These are phyloP conservation scores for Arvicola amphibius DNA, from an alignment of 2,797 vertebrate genomes.

Conservation along the genomic window DNA sequence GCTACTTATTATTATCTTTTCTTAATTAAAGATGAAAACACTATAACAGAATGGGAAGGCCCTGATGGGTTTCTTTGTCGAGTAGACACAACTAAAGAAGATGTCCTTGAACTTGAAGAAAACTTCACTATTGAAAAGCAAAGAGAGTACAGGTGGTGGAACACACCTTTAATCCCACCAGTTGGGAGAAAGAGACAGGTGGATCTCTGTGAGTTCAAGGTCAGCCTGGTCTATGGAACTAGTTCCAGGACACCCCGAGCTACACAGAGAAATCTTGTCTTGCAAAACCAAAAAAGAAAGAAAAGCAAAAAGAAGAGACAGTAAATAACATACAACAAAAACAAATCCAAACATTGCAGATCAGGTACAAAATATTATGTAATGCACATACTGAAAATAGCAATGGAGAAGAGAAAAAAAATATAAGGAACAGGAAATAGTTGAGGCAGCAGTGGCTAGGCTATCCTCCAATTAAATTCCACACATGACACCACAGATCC, in stretches of 20 bases:
- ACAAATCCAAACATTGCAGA: not conserved
- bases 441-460: not conserved
- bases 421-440: not conserved
- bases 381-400: not conserved
- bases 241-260: not conserved
- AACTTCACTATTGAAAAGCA: not conserved
- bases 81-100: not conserved
- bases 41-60: not conserved
- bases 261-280: not conserved
- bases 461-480: not conserved
- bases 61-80: not conserved
- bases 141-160: not conserved
- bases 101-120: not conserved
- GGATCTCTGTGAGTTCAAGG: not conserved
- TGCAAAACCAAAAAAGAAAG: not conserved
- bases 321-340: not conserved
- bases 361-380: not conserved
- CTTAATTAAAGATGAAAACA: not conserved
- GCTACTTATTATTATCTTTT: not conserved
- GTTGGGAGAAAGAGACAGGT: not conserved
- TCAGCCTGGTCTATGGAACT: not conserved
- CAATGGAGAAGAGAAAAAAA: not conserved
- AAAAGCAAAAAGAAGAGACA: not conserved
- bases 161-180: not conserved
- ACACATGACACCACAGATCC: not conserved